These are phyloP conservation scores for Orthonevra nobilis DNA, from an alignment of 2,888 invertebrate genomes.

Conservation along the genomic window DNA sequence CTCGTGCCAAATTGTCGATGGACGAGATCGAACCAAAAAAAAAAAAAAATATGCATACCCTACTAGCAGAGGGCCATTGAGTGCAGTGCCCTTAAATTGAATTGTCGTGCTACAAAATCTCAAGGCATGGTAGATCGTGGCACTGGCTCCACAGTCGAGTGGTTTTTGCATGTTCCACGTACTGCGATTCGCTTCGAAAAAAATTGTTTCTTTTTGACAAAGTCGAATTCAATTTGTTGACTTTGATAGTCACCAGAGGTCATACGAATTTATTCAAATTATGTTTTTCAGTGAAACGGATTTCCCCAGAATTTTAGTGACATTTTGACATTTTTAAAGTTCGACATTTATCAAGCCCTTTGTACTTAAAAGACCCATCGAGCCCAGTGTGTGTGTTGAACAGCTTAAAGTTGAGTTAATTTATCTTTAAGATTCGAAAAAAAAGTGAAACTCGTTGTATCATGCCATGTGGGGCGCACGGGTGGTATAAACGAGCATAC, in stretches of 20 bases:
- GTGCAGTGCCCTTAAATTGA: conserved; percentile 58
- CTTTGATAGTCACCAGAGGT: conserved; percentile 9
- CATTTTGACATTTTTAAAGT: not conserved
- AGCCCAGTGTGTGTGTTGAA: conserved; percentile 54
- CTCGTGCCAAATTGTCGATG: conserved; percentile 41
- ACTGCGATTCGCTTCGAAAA: too few species aligned
- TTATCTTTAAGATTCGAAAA: conserved; percentile 45
- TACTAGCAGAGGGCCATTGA: conserved; percentile 20
- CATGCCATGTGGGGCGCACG: conserved; percentile 30
- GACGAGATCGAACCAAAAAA: conserved; percentile 25
- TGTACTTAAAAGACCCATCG: too few species aligned
- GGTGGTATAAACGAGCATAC: too few species aligned
- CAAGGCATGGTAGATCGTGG: too few species aligned
- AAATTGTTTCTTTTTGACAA: not conserved
- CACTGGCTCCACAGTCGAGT: conserved; percentile 34
- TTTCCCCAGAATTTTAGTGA: not conserved
- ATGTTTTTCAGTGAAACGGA: not conserved
- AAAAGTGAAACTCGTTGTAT: not conserved
- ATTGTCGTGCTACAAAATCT: conserved; percentile 61
- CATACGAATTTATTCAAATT: conserved; percentile 21
- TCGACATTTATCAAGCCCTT: too few species aligned
- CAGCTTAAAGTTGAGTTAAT: conserved; percentile 50
- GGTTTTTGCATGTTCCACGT: conserved; percentile 7
- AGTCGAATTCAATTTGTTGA: too few species aligned
- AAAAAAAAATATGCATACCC: conserved; percentile 16